Evolutionary conservation across 1,140 invertebrate genomes (phyloP).

Genomic region (Metopolophium dirhodum): DNA sequence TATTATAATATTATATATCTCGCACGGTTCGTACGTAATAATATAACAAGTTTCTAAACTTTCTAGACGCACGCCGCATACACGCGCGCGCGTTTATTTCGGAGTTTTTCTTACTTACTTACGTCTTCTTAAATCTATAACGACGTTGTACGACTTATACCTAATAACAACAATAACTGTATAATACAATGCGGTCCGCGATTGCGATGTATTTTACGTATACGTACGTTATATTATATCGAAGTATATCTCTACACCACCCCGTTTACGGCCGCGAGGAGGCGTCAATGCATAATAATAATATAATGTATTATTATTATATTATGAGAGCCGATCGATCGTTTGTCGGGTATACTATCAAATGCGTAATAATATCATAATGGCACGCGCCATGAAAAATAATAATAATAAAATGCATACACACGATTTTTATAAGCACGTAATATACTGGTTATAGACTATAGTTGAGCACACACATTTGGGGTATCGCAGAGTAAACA

Average conservation of each 20-base stretch:
- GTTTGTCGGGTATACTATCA: not conserved
- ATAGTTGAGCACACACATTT: not conserved
- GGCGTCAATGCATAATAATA: not conserved
- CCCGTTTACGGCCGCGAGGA: not conserved
- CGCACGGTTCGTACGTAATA: not conserved
- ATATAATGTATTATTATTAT: not conserved
- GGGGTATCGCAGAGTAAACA: not conserved
- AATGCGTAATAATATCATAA: not conserved
- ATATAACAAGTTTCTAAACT: conserved; percentile 12
- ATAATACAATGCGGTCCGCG: not conserved
- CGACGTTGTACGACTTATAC: not conserved
- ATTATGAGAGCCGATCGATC: not conserved
- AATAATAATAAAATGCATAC: not conserved
- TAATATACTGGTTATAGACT: not conserved
- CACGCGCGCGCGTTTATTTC: not conserved
- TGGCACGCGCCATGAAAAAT: not conserved
- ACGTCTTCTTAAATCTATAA: not conserved
- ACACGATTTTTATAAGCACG: not conserved
- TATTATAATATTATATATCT: not conserved
- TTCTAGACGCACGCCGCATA: not conserved
- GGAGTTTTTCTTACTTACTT: not conserved
- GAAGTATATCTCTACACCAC: not conserved
- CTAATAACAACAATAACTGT: not conserved
- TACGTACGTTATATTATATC: not conserved
- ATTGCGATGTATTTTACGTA: not conserved